These are phyloP conservation scores for Leptobrachium ailaonicum DNA, from an alignment of 2,113 vertebrate genomes.

Conservation along the genomic window DNA sequence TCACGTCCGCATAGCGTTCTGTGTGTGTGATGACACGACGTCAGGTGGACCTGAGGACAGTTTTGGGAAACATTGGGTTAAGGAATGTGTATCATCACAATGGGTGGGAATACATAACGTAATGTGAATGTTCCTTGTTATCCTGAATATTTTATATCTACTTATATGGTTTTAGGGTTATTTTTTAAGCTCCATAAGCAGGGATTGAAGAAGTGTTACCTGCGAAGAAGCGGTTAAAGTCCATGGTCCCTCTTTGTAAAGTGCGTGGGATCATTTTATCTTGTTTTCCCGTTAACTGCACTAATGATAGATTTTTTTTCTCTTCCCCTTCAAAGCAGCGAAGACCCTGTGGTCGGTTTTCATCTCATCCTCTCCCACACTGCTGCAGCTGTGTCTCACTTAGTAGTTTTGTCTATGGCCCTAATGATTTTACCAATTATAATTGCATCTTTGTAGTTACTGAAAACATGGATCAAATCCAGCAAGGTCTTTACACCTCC, in stretches of 20 bases:
- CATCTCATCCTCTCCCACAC: not conserved
- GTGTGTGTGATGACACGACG: too few species aligned
- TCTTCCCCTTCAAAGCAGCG: not conserved
- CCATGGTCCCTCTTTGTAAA: not conserved
- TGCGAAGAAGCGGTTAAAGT: too few species aligned
- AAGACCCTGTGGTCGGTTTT: not conserved
- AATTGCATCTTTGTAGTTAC: slow-evolving; percentile 34
- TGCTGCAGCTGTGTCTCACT: slow-evolving; percentile 30
- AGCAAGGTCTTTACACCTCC: slow-evolving; percentile 11
- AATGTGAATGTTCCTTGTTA: too few species aligned
- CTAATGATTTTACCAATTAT: slow-evolving; percentile 43
- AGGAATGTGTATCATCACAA: too few species aligned
- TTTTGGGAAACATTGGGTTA: too few species aligned
- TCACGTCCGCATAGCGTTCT: too few species aligned
- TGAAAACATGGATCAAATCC: slow-evolving; percentile 13
- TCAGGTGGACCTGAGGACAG: too few species aligned
- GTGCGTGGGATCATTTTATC: not conserved
- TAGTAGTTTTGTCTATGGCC: slow-evolving; percentile 29
- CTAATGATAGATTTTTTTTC: slow-evolving; percentile 9
- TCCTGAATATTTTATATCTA: too few species aligned
- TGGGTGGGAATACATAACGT: too few species aligned
- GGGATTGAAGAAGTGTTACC: too few species aligned
- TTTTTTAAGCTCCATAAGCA: too few species aligned
- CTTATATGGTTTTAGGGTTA: too few species aligned
- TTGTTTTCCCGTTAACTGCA: not conserved